Base-by-base conservation (phyloP, 2,797 vertebrate genomes). In the Lutjanus campechanus region DNA sequence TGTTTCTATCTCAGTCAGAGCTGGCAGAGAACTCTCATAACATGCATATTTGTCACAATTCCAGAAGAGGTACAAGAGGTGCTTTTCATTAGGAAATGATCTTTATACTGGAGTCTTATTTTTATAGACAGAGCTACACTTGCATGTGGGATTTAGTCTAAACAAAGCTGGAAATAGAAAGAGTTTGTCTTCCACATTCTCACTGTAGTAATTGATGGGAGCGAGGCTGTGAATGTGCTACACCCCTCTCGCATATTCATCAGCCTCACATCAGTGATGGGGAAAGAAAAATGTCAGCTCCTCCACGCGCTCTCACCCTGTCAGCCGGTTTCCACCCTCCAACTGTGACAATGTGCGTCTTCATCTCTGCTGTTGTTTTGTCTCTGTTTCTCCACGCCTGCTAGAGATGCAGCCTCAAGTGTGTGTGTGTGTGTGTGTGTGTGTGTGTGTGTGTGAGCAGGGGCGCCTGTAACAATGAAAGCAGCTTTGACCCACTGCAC, bases 321-420 rank as follows among this genome's bases (percentile, higher is more conserved):
- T 96, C 96, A 96, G 73, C 80, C 83, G 88, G 71, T 94, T 95
- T 95, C 93, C 94, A 94, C 94, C 93, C 95, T 96, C 96, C 94
- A 92, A 93, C 93, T 89, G 91, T 86, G 88, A 89, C 89, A 86
- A 89, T 85, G 87, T 91, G 91, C 82, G 96, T 95, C 95, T 96
- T 96, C 95, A 94, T 93, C 93, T 81, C 76, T 46, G 11, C 88
- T 92, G 89, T 94, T 95, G 92, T 95, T 94, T 68, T 69, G 85
- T 88, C 75, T 79, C 58, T 4, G 9, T 61, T 74, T 67, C 49
- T 50, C 50, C 58, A 12, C 4, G 59, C 79, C 62, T 84, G 76
- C 64, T 61, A 16, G 41, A 79, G 22, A 84, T 59, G 11, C 76
- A 78, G 68, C 61, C 53, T 62, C 47, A 16, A 8, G 46, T 69